phyloP scores from a whole-genome alignment of 2,113 vertebrate genomes.

The Erythrocercus mccallii region DNA sequence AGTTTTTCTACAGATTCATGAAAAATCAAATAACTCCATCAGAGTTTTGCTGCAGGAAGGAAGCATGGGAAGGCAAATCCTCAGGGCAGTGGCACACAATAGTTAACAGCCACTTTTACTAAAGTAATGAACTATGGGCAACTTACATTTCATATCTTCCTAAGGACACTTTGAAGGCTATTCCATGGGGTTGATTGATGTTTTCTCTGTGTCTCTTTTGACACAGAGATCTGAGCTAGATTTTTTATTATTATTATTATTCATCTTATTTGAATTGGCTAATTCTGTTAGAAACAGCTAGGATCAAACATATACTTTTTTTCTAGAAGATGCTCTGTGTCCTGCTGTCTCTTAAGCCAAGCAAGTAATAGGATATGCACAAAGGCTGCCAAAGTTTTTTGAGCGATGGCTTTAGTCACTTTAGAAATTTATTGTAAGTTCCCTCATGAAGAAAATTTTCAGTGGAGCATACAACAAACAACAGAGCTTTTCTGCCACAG shows the following conservation, averaged over 20 bases:
- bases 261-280: background rate
- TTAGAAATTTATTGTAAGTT: background rate
- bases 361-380: background rate
- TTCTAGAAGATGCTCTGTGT: background rate
- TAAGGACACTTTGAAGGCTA: background rate
- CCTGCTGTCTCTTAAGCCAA: background rate
- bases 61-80: background rate
- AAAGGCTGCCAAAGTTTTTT: background rate
- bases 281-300: background rate
- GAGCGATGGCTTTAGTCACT: background rate
- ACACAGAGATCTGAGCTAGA: background rate
- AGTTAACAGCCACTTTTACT: background rate
- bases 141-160: background rate
- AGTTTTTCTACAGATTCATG: background rate
- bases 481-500: accelerated
- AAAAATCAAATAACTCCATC: background rate
- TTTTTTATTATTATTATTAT: background rate
- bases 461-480: background rate
- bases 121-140: background rate
- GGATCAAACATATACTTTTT: background rate
- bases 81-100: background rate
- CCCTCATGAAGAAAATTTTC: background rate
- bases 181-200: background rate
- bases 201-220: background rate
- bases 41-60: background rate